Conservation (phyloP, 2,797 vertebrate genomes). For the Crypturellus tataupa region DNA sequence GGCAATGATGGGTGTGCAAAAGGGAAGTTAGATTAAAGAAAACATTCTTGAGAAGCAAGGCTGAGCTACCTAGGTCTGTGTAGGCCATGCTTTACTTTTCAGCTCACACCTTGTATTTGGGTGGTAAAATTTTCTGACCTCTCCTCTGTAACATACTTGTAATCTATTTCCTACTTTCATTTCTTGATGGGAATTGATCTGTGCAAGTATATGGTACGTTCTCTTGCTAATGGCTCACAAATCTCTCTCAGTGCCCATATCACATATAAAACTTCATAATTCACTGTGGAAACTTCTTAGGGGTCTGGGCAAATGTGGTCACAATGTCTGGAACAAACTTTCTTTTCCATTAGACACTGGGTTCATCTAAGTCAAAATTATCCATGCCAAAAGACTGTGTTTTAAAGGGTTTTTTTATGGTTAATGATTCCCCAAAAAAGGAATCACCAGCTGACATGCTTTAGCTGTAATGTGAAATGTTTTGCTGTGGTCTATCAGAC, state of each 20-base stretch:
- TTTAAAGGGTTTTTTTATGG: not conserved
- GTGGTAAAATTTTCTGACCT: not conserved
- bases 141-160: not conserved
- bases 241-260: not conserved
- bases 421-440: not conserved
- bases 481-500: not conserved
- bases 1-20: not conserved
- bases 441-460: not conserved
- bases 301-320: not conserved
- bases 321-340: not conserved
- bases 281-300: not conserved
- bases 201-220: not conserved
- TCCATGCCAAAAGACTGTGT: not conserved
- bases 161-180: not conserved
- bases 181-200: not conserved
- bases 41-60: not conserved
- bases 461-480: not conserved
- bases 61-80: not conserved
- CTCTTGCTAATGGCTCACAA: conserved; percentile 37
- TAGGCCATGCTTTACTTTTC: not conserved
- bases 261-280: not conserved
- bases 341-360: not conserved
- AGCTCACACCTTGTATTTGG: not conserved
- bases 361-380: not conserved
- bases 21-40: not conserved